phyloP scores from a whole-genome alignment of 2,797 vertebrate species.

The Notolabrus celidotus region DNA sequence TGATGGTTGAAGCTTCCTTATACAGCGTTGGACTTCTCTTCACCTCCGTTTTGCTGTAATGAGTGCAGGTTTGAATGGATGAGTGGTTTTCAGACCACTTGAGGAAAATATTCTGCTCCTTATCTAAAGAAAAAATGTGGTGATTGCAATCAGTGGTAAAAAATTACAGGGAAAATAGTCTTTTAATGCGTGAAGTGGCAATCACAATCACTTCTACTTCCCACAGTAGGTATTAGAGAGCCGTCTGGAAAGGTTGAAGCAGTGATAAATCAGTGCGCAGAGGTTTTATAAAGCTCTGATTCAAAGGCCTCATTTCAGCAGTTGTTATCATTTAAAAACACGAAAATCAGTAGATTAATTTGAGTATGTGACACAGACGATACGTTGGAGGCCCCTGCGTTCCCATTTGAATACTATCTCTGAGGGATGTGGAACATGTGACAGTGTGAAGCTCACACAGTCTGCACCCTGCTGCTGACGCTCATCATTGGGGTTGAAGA shows the following conservation, averaged over 20 bases:
- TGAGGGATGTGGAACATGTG: not conserved
- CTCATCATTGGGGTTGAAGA: constrained; percentile 30
- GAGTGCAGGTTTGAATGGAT: not conserved
- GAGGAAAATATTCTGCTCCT: constrained; percentile 8
- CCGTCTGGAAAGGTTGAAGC: not conserved
- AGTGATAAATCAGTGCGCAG: not conserved
- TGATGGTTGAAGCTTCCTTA: not conserved
- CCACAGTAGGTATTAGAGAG: not conserved
- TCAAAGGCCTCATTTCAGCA: not conserved
- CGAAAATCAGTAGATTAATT: not conserved
- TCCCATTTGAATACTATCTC: not conserved
- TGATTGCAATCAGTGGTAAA: constrained; percentile 15
- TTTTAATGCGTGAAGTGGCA: constrained; percentile 1
- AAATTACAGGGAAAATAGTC: not conserved
- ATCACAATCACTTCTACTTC: constrained; percentile 15
- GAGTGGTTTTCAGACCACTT: not conserved
- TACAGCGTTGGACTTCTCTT: not conserved
- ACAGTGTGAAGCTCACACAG: not conserved
- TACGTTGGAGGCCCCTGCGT: not conserved
- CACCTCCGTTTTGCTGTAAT: not conserved
- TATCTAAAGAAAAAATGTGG: not conserved
- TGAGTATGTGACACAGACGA: no score
- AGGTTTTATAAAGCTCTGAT: not conserved
- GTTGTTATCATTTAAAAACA: not conserved
- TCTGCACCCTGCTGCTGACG: constrained; percentile 3